A percentile compares a stretch with the other conserved stretches of the same genome.
Evolutionary conservation across 2,113 vertebrate genomes (phyloP).

Genomic region (Triplophysa siluroides): DNA sequence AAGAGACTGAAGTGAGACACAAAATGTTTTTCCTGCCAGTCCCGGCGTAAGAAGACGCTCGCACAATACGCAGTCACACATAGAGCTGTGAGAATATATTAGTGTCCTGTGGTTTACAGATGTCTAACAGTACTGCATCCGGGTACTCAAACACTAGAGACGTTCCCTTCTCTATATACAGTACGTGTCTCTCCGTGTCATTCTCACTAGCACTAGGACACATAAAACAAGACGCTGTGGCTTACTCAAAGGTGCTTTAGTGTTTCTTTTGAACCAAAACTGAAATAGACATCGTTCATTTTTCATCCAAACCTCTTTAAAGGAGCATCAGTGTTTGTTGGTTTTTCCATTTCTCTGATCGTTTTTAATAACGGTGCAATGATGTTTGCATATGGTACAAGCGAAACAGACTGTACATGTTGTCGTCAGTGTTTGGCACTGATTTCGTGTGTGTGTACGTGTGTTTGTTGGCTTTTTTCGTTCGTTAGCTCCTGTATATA

Average conservation of each 20-base stretch:
- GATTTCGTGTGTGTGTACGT: constrained; percentile 65
- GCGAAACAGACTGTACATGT: constrained; percentile 24
- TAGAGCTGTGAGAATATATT: background rate
- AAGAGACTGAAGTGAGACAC: background rate
- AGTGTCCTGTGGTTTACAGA: constrained; percentile 36
- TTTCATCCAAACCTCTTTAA: constrained; percentile 13
- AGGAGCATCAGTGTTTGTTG: constrained; percentile 10
- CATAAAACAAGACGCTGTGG: constrained; percentile 22
- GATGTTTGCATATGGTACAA: background rate
- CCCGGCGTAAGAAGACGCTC: background rate
- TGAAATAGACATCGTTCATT: background rate
- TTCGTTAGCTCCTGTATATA: constrained; percentile 70
- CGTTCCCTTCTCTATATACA: background rate
- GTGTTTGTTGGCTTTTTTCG: constrained; percentile 70
- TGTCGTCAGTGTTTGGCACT: constrained; percentile 55
- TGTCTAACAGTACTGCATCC: constrained; percentile 24
- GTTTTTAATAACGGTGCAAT: background rate
- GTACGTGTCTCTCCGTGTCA: constrained; percentile 21
- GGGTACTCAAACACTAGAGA: constrained; percentile 27
- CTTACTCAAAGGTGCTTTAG: constrained; percentile 37
- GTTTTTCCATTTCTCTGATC: constrained; percentile 10
- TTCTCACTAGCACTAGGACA: constrained; percentile 32
- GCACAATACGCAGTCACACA: constrained; percentile 12
- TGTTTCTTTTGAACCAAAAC: constrained; percentile 27
- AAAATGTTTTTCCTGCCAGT: constrained; percentile 10